Percentiles rank a stretch among this genome's conserved stretches.
Evolutionary conservation across 1,140 invertebrate species (phyloP).

Genomic region (Drosophila tristis): DNA sequence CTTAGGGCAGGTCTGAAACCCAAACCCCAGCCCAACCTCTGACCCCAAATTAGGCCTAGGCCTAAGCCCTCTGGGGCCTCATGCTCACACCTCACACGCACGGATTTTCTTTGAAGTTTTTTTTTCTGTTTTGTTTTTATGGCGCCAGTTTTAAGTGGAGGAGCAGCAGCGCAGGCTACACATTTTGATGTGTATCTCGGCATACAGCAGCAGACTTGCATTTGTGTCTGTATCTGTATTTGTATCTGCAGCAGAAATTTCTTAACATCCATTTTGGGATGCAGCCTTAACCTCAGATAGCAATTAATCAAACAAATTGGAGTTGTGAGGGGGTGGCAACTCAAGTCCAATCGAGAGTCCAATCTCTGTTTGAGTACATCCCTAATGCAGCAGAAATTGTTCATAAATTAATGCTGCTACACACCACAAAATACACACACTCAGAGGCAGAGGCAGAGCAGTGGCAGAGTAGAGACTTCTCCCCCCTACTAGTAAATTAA

Average conservation of each 20-base stretch:
- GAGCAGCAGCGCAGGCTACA: slow-evolving; percentile 27
- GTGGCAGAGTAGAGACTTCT: too few species aligned
- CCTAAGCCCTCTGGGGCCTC: slow-evolving; percentile 16
- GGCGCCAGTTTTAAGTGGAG: slow-evolving; percentile 29
- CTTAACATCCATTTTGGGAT: too few species aligned
- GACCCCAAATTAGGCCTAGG: background rate
- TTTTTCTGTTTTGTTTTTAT: slow-evolving; percentile 27
- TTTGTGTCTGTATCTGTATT: too few species aligned
- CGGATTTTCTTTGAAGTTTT: background rate
- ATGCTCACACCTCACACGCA: slow-evolving; percentile 12
- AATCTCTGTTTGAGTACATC: too few species aligned
- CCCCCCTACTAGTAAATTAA: background rate
- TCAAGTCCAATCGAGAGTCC: background rate
- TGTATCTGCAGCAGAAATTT: too few species aligned
- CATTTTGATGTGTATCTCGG: too few species aligned
- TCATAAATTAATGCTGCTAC: too few species aligned
- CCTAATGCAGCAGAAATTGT: slow-evolving; percentile 1
- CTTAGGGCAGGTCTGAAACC: slow-evolving; percentile 17
- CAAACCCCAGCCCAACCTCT: slow-evolving; percentile 10
- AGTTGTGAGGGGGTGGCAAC: background rate
- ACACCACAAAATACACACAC: too few species aligned
- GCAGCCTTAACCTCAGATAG: too few species aligned
- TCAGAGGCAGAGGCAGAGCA: too few species aligned
- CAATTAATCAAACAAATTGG: slow-evolving; percentile 50
- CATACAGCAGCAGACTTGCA: background rate